Evolutionary conservation across 1,140 invertebrate genomes (phyloP), one percentile per base, ranked within the genome.

Genomic region (Drosophila willistoni): DNA sequence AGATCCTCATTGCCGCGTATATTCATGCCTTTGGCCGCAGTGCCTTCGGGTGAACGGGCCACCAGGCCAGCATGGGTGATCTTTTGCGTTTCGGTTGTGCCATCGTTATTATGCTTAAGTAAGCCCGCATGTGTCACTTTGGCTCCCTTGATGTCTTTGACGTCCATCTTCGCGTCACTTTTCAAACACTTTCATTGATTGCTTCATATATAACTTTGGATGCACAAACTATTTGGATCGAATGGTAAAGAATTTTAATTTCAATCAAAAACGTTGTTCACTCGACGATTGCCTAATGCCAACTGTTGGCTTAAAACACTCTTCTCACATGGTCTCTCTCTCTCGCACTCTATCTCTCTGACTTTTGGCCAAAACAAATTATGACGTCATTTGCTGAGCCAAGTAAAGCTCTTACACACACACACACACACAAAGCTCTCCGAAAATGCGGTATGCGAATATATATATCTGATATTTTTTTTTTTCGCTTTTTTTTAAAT

Each of bases 1-100:
- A 97, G 94, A 81, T 98, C 97, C 93, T 98, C 97, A 86, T 98
- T 96, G 71, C 97, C 97, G 85, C 98, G 98, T 83, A 98, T 98
- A 68, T 96, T 95, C 97, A 98, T 98, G 25, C 95, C 95, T 90
- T 97, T 96, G 71, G 97, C 97, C 0, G 97, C 97, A 55, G 97
- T 98, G 42, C 97, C 97, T 92, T 98, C 97, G 25, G 97, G 96
- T 89, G 96, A 97, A 41, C 97, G 94, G 12, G 97, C 97, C 71
- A 97, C 95, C 72, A 98, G 92, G 1, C 97, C 97, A 3, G 94
- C 94, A 79, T 94, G 94, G 44, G 94, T 94, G 81, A 94, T 94
- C 75, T 92, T 92, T 41, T 92, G 91, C 22, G 91, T 91, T 36
- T 92, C 91, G 25, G 91, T 92, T 64, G 61, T 91, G 66, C 91